Evolutionary conservation across 2,888 invertebrate genomes (phyloP).

Genomic region (Glyphotaelius pellucidus): DNA sequence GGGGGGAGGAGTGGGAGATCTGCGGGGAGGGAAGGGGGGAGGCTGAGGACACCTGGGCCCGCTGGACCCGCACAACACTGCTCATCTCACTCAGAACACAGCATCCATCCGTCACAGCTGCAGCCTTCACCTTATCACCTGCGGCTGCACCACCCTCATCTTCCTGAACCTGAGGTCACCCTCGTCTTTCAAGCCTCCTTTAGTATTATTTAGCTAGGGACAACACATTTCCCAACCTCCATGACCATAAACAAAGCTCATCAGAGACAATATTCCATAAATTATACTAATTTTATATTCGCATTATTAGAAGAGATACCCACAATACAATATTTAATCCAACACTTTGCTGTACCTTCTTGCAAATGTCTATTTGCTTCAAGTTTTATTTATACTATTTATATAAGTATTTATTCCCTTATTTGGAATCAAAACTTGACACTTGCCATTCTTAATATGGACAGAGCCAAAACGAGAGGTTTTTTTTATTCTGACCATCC

Average conservation of each 20-base stretch:
- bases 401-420: too few species aligned
- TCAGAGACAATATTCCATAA: background rate
- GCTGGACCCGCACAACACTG: slow-evolving; percentile 14
- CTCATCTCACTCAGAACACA: background rate
- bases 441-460: background rate
- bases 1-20: slow-evolving; percentile 55
- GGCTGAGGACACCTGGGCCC: slow-evolving; percentile 45
- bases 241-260: background rate
- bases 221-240: background rate
- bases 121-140: slow-evolving; percentile 13
- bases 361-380: background rate
- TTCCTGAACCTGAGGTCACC: background rate
- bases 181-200: background rate
- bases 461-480: background rate
- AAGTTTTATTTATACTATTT: background rate
- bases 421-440: background rate
- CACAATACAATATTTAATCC: background rate
- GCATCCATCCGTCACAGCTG: background rate
- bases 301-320: background rate
- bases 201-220: background rate
- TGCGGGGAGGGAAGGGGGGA: slow-evolving; percentile 48
- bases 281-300: background rate
- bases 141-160: background rate
- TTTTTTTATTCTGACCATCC: too few species aligned
- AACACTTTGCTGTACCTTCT: background rate